phyloP scores from a whole-genome alignment of 2,113 vertebrate genomes.

The Anthoscopus minutus region DNA sequence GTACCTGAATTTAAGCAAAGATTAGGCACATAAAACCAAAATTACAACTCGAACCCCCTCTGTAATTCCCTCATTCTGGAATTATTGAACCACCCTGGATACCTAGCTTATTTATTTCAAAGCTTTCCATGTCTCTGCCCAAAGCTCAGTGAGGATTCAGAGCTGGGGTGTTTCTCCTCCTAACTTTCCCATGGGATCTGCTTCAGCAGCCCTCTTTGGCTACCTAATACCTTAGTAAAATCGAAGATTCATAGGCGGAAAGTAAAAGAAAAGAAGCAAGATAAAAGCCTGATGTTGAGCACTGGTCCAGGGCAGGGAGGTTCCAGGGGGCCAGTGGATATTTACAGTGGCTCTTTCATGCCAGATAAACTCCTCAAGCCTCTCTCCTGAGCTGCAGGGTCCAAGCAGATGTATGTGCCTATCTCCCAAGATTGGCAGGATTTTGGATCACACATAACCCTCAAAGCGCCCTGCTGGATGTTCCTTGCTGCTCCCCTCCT shows the following conservation, averaged over 20 bases:
- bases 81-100: not conserved
- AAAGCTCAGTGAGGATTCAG: not conserved
- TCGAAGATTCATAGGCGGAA: not conserved
- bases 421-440: not conserved
- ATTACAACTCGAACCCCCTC: not conserved
- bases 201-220: not conserved
- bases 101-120: not conserved
- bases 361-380: not conserved
- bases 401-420: not conserved
- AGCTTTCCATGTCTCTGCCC: not conserved
- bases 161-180: not conserved
- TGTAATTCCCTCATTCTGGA: not conserved
- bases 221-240: not conserved
- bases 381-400: not conserved
- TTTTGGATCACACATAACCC: fast-evolving
- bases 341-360: not conserved
- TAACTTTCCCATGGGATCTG: not conserved
- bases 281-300: not conserved
- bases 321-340: not conserved
- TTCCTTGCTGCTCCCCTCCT: not conserved
- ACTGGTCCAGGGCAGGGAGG: not conserved
- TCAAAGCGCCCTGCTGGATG: fast-evolving
- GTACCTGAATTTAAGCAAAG: conserved; percentile 10
- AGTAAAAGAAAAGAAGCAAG: not conserved
- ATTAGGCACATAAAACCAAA: conserved; percentile 34